These are phyloP conservation scores for Gadopsis bispinosus DNA, from an alignment of 2,797 vertebrate genomes.

Conservation along the genomic window DNA sequence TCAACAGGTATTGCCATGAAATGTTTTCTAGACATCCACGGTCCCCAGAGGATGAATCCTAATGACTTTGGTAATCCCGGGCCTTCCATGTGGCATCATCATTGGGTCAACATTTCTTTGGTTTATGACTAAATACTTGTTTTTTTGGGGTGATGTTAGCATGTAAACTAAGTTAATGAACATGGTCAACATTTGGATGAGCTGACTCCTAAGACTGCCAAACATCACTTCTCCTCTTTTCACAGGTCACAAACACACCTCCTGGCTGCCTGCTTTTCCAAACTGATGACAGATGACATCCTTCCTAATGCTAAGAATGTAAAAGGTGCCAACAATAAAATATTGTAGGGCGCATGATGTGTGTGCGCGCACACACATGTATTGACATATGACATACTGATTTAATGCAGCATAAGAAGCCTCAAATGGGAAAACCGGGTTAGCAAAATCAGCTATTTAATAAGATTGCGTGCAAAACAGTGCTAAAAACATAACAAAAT, in stretches of 20 bases:
- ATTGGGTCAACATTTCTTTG: not conserved
- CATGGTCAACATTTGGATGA: not conserved
- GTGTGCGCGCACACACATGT: not conserved
- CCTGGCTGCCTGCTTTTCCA: constrained; percentile 87
- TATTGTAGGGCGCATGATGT: not conserved
- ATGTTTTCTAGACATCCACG: not conserved
- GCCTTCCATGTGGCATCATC: not conserved
- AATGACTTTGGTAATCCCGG: not conserved
- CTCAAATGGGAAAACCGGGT: not conserved
- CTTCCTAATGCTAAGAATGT: constrained; percentile 85
- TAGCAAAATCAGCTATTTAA: not conserved
- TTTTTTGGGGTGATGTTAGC: not conserved
- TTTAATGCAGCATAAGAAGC: not conserved
- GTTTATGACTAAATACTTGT: not conserved
- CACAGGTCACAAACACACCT: constrained; percentile 80
- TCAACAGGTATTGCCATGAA: not conserved
- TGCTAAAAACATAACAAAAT: not conserved
- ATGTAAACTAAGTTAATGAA: not conserved
- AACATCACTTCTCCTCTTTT: constrained; percentile 3
- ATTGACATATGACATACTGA: not conserved
- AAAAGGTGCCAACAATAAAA: constrained; percentile 84
- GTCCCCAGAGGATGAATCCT: not conserved
- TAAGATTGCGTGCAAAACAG: not conserved
- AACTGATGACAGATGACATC: constrained; percentile 88
- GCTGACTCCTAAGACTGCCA: too few relatives aligned